phyloP scores from a whole-genome alignment of 2,888 invertebrate species.

The Lepidocyrtinus sp. region DNA sequence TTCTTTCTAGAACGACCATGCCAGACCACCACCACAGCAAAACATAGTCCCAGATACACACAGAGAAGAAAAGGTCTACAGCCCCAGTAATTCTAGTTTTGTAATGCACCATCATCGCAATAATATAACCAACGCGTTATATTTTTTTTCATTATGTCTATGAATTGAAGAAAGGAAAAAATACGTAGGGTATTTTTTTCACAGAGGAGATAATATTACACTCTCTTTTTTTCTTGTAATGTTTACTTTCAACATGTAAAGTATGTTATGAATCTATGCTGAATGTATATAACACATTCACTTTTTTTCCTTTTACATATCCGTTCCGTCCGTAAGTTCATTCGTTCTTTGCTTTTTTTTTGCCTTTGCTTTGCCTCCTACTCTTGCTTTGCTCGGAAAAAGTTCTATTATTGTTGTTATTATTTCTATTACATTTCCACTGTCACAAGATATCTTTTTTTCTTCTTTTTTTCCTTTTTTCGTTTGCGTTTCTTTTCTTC shows the following conservation, averaged over 20 bases:
- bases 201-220: not conserved
- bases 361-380: slow-evolving; percentile 23
- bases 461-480: slow-evolving; percentile 36
- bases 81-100: slow-evolving; percentile 28
- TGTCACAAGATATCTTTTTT: slow-evolving; percentile 53
- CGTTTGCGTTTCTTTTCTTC: slow-evolving; percentile 49
- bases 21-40: not conserved
- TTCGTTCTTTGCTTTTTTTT: too few species aligned
- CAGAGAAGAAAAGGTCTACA: not conserved
- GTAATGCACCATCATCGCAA: not conserved
- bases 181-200: not conserved
- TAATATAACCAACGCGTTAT: not conserved
- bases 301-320: slow-evolving; percentile 29
- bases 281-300: not conserved
- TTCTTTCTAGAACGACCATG: not conserved
- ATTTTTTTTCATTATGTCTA: not conserved
- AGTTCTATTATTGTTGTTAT: slow-evolving; percentile 16
- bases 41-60: not conserved
- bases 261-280: not conserved
- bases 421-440: slow-evolving; percentile 38
- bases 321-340: slow-evolving; percentile 37
- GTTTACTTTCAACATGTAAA: not conserved
- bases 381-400: not conserved
- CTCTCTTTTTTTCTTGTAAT: not conserved
- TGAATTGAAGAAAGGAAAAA: not conserved